phyloP scores from a whole-genome alignment of 2,113 vertebrate genomes.

The Oreochromis spilurus region DNA sequence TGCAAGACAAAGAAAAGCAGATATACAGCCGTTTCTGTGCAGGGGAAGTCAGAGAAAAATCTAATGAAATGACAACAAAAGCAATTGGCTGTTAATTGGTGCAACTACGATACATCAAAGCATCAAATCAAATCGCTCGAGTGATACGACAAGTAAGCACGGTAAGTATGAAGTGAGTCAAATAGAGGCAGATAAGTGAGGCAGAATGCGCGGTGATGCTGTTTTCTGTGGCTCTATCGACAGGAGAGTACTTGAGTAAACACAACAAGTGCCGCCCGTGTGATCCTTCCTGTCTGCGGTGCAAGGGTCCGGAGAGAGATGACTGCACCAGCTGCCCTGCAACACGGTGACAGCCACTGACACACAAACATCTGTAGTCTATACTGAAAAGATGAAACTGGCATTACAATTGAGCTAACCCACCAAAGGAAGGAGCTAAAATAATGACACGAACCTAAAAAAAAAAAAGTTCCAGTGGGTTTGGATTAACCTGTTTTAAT shows the following conservation, averaged over 20 bases:
- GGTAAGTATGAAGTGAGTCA: neutral
- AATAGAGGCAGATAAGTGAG: neutral
- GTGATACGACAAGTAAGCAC: neutral
- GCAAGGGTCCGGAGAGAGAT: conserved; percentile 75
- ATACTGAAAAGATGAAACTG: neutral
- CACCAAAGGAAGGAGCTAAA: neutral
- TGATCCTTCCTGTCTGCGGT: conserved; percentile 77
- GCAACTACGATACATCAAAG: neutral
- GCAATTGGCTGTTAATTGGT: neutral
- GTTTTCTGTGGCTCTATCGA: conserved; percentile 19
- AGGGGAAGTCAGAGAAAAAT: neutral
- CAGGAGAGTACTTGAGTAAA: conserved; percentile 78
- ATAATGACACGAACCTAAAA: neutral
- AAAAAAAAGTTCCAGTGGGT: neutral
- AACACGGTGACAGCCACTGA: conserved; percentile 72
- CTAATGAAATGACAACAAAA: neutral
- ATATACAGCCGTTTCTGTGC: neutral
- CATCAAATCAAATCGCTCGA: neutral
- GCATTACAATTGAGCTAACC: neutral
- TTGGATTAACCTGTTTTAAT: neutral
- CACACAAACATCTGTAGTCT: neutral
- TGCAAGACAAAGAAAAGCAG: neutral
- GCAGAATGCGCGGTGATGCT: neutral
- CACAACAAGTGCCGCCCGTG: conserved; percentile 76
- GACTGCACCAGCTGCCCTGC: conserved; percentile 78